phyloP scores from a whole-genome alignment of 1,140 invertebrate genomes.

The Diachasma alloeum region DNA sequence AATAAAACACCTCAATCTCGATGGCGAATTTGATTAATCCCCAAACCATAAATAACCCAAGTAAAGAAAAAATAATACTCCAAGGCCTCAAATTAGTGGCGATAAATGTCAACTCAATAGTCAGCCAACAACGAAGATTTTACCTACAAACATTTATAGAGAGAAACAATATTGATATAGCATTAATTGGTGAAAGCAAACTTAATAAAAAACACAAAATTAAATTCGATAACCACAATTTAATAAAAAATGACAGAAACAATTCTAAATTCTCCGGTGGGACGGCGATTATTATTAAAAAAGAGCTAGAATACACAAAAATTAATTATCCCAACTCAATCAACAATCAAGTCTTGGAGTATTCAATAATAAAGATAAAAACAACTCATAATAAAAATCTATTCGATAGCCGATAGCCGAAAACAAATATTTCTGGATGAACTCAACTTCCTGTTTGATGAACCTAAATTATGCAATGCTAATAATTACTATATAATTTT shows the following conservation, averaged over 20 bases:
- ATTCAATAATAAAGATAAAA: conserved; percentile 45
- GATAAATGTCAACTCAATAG: no score
- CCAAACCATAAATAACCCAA: no score
- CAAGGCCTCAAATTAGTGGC: no score
- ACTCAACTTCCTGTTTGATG: not conserved
- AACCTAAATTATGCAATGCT: not conserved
- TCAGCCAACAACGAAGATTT: no score
- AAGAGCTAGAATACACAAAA: not conserved
- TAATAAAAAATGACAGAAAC: not conserved
- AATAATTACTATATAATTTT: conserved; percentile 17
- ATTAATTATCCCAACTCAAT: not conserved
- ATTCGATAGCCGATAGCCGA: not conserved
- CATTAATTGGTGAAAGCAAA: no score
- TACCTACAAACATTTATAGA: no score
- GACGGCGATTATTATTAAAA: not conserved
- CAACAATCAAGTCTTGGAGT: conserved; percentile 27
- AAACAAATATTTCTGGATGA: not conserved
- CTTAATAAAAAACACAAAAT: no score
- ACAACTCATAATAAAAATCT: not conserved
- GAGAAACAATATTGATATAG: no score
- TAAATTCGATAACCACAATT: not conserved
- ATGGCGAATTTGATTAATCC: no score
- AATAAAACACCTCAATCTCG: no score
- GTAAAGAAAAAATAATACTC: no score
- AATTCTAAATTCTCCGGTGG: not conserved